Evolutionary conservation across 2,797 vertebrate genomes (phyloP).

Genomic region (Tinamus major): DNA sequence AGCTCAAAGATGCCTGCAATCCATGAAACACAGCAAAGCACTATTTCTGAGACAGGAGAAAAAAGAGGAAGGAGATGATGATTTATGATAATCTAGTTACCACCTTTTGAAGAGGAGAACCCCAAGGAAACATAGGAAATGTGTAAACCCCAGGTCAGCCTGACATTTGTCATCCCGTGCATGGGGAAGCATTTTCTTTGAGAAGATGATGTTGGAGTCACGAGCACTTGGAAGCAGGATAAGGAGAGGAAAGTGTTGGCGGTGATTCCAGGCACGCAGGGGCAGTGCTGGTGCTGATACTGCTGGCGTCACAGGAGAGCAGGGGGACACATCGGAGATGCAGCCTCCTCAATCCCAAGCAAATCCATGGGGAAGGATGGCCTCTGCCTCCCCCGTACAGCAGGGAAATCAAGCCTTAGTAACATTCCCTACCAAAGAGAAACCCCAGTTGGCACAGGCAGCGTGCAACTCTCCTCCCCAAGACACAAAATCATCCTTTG

Average conservation of each 20-base stretch:
- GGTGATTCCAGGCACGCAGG: slow-evolving; percentile 15
- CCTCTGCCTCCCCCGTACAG: neutral
- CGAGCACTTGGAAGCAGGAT: slow-evolving; percentile 39
- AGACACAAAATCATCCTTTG: neutral
- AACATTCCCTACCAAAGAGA: neutral
- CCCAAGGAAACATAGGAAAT: neutral
- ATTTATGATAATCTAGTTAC: neutral
- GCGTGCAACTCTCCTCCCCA: neutral
- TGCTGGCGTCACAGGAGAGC: neutral
- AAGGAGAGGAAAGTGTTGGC: slow-evolving; percentile 37
- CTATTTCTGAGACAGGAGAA: neutral
- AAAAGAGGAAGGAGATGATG: neutral
- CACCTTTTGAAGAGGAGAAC: neutral
- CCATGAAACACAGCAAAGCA: neutral
- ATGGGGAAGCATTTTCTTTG: neutral
- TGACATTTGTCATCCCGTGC: neutral
- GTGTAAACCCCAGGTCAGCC: neutral
- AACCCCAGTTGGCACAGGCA: neutral
- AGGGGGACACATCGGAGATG: neutral
- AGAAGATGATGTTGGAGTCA: slow-evolving; percentile 44
- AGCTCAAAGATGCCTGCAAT: neutral
- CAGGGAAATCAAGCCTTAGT: neutral
- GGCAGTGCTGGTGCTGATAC: slow-evolving; percentile 36
- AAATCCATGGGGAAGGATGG: neutral
- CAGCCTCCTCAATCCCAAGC: neutral